These are phyloP conservation scores for Hemithea aestivaria DNA, from an alignment of 2,888 invertebrate genomes.

Conservation along the genomic window DNA sequence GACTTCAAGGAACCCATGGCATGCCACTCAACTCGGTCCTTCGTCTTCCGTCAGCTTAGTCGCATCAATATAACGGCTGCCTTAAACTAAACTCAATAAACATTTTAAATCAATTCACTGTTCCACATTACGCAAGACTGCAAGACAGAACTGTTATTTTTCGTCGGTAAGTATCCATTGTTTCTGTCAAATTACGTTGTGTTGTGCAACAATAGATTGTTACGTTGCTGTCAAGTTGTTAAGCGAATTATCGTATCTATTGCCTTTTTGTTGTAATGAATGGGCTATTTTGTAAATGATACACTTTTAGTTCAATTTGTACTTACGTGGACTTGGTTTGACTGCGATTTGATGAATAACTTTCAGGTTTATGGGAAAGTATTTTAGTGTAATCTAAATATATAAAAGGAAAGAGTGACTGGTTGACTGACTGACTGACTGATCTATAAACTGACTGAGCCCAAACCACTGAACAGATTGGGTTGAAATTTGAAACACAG, in stretches of 20 bases:
- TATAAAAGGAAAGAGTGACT: too few species aligned
- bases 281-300: constrained; percentile 4
- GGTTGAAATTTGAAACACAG: too few species aligned
- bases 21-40: too few species aligned
- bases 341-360: too few species aligned
- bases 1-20: too few species aligned
- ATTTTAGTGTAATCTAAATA: too few species aligned
- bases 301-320: constrained; percentile 6
- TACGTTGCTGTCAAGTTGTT: constrained; percentile 28
- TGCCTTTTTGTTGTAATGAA: constrained; percentile 22
- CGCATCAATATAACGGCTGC: too few species aligned
- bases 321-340: neutral
- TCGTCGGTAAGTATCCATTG: constrained; percentile 43
- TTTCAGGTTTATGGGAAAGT: too few species aligned
- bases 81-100: neutral
- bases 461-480: too few species aligned
- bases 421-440: too few species aligned
- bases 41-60: too few species aligned
- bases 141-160: constrained; percentile 31
- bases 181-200: constrained; percentile 39
- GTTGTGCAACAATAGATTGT: constrained; percentile 37
- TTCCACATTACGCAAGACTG: constrained; percentile 14
- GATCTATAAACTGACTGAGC: too few species aligned
- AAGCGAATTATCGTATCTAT: constrained; percentile 37
- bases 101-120: constrained; percentile 3